Evolutionary conservation across 2,113 vertebrate genomes (phyloP), one percentile per base, ranked within the genome.

Genomic region (Nesoenas mayeri): DNA sequence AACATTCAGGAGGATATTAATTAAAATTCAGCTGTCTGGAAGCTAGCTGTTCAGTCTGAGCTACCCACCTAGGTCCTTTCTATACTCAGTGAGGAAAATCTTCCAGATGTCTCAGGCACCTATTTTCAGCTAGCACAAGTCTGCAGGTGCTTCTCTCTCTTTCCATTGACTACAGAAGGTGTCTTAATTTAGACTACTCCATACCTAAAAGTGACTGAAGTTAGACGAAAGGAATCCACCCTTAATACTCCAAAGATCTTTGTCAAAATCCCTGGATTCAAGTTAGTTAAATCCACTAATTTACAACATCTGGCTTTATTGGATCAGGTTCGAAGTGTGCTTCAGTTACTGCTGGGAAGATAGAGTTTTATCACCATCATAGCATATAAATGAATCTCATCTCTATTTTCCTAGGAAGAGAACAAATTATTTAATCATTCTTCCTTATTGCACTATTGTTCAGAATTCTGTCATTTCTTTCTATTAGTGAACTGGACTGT

Each of bases 1-100:
- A 96, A 81, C 93, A 95, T 90, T 78, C 75, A 83, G 40, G 54
- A 96, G 94, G 61, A 88, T 82, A 94, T 88, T 65, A 69, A 95
- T 85, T 97, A 81, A 95, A 94, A 95, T 96, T 77, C 83, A 88
- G 66, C 85, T 88, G 92, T 79, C 96, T 96, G 85, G 88, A 90
- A 95, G 40, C 60, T 85, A 66, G 90, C 81, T 97, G 71, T 95
- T 95, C 85, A 94, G 94, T 94, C 95, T 93, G 71, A 94, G 71
- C 36, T 79, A 61, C 61, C 73, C 53, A 95, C 58, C n/a, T 65
- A 79, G 75, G 31, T 83, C 51, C 31, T 50, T 96, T 85, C 82
- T 79, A 69, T 47, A 73, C 28, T 69, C 71, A 47, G 36, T 29
- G 17, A 54, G 82, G 85, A 91, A 96, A 96, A 72, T 64, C 85